These are phyloP conservation scores for Monomorium pharaonis DNA, from an alignment of 1,140 invertebrate species.

Conservation along the genomic window DNA sequence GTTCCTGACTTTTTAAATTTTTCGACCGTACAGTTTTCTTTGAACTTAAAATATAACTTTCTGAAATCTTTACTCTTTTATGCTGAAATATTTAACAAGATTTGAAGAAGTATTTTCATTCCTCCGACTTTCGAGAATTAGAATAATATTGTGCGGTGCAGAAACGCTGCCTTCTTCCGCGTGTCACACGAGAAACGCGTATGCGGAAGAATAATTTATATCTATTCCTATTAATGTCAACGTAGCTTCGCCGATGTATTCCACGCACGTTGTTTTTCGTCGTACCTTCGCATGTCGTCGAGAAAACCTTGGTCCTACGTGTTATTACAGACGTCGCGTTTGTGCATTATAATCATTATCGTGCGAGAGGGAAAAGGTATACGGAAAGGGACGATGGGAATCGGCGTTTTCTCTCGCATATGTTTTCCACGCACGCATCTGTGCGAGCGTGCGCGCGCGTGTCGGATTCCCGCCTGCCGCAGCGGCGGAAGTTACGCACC, in stretches of 20 bases:
- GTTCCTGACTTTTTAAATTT: too few species aligned
- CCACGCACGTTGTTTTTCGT: neutral
- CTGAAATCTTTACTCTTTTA: too few species aligned
- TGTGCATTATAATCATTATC: slow-evolving; percentile 40
- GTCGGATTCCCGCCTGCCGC: slow-evolving; percentile 55
- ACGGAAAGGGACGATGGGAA: slow-evolving; percentile 45
- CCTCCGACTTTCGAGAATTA: neutral
- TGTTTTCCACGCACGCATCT: slow-evolving; percentile 61
- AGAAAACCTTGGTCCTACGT: slow-evolving; percentile 33
- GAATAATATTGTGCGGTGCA: neutral
- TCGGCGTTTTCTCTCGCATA: slow-evolving; percentile 16
- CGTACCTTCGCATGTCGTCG: slow-evolving; percentile 29
- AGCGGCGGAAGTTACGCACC: slow-evolving; percentile 53
- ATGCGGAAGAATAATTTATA: slow-evolving; percentile 51
- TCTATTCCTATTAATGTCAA: slow-evolving; percentile 28
- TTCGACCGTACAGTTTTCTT: too few species aligned
- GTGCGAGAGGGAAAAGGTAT: neutral
- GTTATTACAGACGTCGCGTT: neutral
- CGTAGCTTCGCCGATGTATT: neutral
- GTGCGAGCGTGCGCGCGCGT: slow-evolving; percentile 47
- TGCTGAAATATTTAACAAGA: neutral
- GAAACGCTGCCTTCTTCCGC: neutral
- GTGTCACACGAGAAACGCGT: neutral
- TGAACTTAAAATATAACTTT: too few species aligned
- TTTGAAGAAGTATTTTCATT: neutral